Conservation (phyloP, 2,888 invertebrate species). For the Neoascia interrupta region DNA sequence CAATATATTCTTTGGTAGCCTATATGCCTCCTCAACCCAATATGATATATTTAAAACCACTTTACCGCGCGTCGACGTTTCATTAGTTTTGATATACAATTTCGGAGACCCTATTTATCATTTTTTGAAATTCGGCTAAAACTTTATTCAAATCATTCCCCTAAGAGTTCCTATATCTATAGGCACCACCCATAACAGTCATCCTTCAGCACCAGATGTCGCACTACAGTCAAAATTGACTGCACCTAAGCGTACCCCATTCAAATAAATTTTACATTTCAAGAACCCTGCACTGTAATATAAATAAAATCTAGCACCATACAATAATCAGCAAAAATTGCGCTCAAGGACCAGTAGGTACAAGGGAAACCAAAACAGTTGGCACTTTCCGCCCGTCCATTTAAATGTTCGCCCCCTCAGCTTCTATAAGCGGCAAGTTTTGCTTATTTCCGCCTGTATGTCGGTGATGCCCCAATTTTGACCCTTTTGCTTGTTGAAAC, state of each 20-base stretch:
- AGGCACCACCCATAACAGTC: no score
- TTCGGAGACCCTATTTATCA: no score
- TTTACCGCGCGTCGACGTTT: no score
- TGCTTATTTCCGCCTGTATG: no score
- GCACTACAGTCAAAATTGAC: constrained; percentile 1
- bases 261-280: constrained; percentile 50
- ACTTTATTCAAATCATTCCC: no score
- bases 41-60: no score
- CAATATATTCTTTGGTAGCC: no score
- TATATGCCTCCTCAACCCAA: no score
- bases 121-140: no score
- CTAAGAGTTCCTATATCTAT: no score
- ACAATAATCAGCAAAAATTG: constrained; percentile 21
- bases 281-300: constrained; percentile 21
- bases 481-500: constrained; percentile 55
- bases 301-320: constrained; percentile 49
- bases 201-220: constrained; percentile 55
- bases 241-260: constrained; percentile 28
- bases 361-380: not conserved
- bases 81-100: no score
- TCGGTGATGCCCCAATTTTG: constrained; percentile 46
- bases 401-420: constrained; percentile 27
- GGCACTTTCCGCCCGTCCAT: not conserved
- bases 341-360: not conserved
- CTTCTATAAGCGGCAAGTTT: constrained; percentile 20